Base-by-base conservation (phyloP, 2,113 vertebrate species). In the Phodopus roborovskii region DNA sequence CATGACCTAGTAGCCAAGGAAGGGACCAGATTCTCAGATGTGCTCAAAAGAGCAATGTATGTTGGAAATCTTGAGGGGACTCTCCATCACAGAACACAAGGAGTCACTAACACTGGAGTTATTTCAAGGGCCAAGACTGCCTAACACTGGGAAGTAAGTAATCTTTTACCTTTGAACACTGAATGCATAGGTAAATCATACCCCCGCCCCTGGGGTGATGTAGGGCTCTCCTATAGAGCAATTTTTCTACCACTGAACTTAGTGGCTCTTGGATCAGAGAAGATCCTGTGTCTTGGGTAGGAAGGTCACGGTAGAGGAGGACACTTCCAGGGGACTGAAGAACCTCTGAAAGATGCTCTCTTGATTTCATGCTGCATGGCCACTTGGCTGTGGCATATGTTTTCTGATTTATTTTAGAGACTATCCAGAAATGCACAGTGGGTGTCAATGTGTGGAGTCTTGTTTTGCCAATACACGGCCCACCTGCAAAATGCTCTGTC, bases 331-430 rank as follows among this genome's bases (percentile, higher is more conserved):
- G 26, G 36, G 17, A 16, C 12, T 73, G 58, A 81, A 79, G 85
- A 8, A 39, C 75, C 62, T 79, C 28, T 85, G 86, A 81, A 78
- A 91, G 60, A 39, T 81, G 28, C 50, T 94, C 33, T 24, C 26
- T 71, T 95, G 24, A 62, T 81, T 90, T 94, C n/a, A 8, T 5
- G 30, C 45, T 42, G n/a, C 5, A 19, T 28, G 36, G n/a, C 2
- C 56, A 74, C 85, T 92, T 95, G 78, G 26, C 62, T 95, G 74
- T 94, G 90, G 45, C 24, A 85, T 83, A 33, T 68, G 30, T 87
- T 84, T 95, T 94, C 71, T 71, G 30, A 39, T 50, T 93, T 90
- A 87, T 90, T 96, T 88, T 79, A 90, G 62, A 5, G 91, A 86
- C 42, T 73, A 78, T 53, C 28, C 26, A 60, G 70, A 96, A 50